Conservation (phyloP, 2,888 invertebrate genomes). For the Sussaba pulchella region DNA sequence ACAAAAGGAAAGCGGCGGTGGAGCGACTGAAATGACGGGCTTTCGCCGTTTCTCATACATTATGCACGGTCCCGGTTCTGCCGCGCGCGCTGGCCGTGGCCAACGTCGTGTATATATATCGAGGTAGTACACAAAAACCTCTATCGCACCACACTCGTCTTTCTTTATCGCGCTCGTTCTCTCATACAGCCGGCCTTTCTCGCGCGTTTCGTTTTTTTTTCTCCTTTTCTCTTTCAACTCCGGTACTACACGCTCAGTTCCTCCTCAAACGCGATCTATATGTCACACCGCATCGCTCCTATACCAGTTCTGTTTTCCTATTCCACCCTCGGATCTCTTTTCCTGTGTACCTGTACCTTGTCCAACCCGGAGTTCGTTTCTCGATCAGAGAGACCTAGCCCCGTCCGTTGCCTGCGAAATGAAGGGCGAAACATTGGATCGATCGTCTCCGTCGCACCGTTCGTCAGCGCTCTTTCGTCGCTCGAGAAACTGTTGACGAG, state of each 20-base stretch:
- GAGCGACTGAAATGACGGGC: conserved; percentile 83
- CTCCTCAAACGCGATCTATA: not conserved
- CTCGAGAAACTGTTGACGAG: conserved; percentile 16
- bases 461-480: conserved; percentile 7
- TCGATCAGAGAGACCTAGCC: conserved; percentile 14
- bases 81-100: conserved; percentile 69
- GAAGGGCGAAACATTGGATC: conserved; percentile 46
- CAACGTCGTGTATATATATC: conserved; percentile 74
- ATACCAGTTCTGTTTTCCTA: conserved; percentile 32
- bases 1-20: conserved; percentile 81
- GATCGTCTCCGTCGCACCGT: not conserved
- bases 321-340: conserved; percentile 26
- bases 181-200: conserved; percentile 6
- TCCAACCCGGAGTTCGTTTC: conserved; percentile 31
- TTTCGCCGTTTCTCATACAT: conserved; percentile 82
- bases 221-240: conserved; percentile 35
- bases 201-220: conserved; percentile 33
- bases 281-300: not conserved
- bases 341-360: conserved; percentile 25
- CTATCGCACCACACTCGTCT: conserved; percentile 57
- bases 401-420: conserved; percentile 41
- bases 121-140: conserved; percentile 72
- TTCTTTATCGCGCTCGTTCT: conserved; percentile 19
- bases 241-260: too few relatives aligned
- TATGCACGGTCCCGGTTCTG: conserved; percentile 80